Evolutionary conservation across 2,888 invertebrate species (phyloP).

Genomic region (Eupithecia exiguata): DNA sequence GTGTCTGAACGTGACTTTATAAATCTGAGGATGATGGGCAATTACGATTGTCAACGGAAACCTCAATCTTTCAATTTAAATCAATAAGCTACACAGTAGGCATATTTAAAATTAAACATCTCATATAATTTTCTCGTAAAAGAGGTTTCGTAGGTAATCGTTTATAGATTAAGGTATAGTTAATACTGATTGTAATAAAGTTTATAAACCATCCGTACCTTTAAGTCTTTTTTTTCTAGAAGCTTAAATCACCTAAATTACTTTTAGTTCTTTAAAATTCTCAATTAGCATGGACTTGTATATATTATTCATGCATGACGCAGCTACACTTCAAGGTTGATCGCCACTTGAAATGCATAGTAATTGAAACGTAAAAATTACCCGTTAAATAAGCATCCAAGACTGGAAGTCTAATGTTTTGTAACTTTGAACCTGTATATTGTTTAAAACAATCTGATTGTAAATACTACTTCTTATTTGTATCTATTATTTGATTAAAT

Average conservation of each 20-base stretch:
- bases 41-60: not conserved
- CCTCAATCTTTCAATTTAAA: not conserved
- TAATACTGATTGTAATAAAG: not conserved
- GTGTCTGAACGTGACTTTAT: not conserved
- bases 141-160: not conserved
- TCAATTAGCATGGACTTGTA: not conserved
- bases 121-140: not conserved
- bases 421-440: too few relatives aligned
- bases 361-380: too few relatives aligned
- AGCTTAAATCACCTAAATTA: not conserved
- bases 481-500: too few relatives aligned
- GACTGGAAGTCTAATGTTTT: too few relatives aligned
- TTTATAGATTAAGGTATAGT: too few relatives aligned
- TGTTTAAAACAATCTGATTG: too few relatives aligned
- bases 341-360: too few relatives aligned
- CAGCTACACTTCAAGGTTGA: not conserved
- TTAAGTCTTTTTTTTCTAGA: not conserved
- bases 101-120: not conserved
- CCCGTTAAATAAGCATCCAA: too few relatives aligned
- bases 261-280: not conserved
- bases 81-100: too few relatives aligned
- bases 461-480: too few relatives aligned
- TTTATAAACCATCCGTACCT: not conserved
- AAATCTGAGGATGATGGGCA: not conserved
- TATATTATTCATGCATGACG: not conserved